A percentile compares a stretch with the other conserved stretches of the same genome.
These are phyloP conservation scores for Aphaenogaster ashmeadi DNA, from an alignment of 1,140 invertebrate species.

Conservation along the genomic window DNA sequence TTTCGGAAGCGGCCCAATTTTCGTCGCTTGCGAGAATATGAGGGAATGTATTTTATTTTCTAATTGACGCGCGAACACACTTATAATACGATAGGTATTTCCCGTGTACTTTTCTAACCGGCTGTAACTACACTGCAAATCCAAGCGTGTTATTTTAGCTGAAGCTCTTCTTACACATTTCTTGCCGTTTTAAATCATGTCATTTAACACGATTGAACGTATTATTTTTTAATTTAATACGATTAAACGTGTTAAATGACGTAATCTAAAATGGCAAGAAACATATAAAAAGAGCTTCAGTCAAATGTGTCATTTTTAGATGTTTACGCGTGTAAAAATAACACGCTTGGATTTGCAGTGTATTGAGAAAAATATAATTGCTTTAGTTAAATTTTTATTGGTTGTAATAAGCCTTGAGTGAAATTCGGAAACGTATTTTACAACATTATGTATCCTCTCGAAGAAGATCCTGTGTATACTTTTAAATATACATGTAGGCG, in stretches of 20 bases:
- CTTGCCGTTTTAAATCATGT: too few relatives aligned
- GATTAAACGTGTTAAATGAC: too few relatives aligned
- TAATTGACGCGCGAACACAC: background rate
- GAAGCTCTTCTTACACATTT: too few relatives aligned
- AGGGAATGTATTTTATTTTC: background rate
- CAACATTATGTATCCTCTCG: background rate
- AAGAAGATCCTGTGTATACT: background rate
- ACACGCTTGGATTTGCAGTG: too few relatives aligned
- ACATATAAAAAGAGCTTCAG: too few relatives aligned
- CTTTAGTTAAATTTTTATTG: background rate
- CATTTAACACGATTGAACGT: too few relatives aligned
- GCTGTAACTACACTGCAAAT: too few relatives aligned
- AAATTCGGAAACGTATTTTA: constrained; percentile 9
- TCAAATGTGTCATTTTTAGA: too few relatives aligned
- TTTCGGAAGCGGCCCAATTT: background rate
- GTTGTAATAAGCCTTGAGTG: background rate
- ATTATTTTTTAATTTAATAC: too few relatives aligned
- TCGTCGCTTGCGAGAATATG: background rate
- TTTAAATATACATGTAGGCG: background rate
- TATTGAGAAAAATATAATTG: background rate
- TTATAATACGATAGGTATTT: background rate
- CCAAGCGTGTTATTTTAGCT: too few relatives aligned
- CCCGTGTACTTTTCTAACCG: background rate
- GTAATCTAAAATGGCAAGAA: too few relatives aligned
- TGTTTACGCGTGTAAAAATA: too few relatives aligned